Percentiles rank a stretch among this genome's conserved stretches.
These are phyloP conservation scores for Candidula unifasciata DNA, from an alignment of 2,888 invertebrate species.

Conservation along the genomic window DNA sequence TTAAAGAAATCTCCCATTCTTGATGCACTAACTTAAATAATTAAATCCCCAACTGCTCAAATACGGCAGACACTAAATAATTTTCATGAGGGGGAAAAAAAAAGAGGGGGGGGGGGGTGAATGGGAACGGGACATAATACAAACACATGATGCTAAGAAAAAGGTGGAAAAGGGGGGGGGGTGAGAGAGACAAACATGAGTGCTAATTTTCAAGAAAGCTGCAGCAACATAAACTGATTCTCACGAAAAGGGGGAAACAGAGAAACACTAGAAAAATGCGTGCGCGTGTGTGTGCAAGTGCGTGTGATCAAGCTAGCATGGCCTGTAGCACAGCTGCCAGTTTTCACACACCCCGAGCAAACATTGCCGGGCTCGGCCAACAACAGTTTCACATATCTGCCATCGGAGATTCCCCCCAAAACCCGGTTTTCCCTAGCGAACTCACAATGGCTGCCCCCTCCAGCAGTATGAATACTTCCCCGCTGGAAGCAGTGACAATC, in stretches of 20 bases:
- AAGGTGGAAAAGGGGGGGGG: too few species aligned
- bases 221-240: neutral
- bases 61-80: too few species aligned
- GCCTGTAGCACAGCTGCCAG: constrained; percentile 16
- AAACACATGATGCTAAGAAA: too few species aligned
- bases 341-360: constrained; percentile 31
- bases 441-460: constrained; percentile 5
- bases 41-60: too few species aligned
- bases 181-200: neutral
- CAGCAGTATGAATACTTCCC: neutral
- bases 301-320: neutral
- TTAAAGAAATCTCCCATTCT: too few species aligned
- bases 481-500: constrained; percentile 3
- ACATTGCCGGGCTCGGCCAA: neutral
- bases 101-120: too few species aligned
- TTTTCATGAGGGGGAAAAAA: too few species aligned
- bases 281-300: neutral
- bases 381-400: constrained; percentile 18
- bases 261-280: neutral
- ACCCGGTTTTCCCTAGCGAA: constrained; percentile 7
- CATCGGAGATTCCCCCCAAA: neutral
- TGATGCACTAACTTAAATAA: too few species aligned
- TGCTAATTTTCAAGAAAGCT: neutral
- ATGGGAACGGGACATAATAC: too few species aligned
- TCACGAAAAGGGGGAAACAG: neutral